phyloP scores from a whole-genome alignment of 2,888 invertebrate species.

The Belgica antarctica region DNA sequence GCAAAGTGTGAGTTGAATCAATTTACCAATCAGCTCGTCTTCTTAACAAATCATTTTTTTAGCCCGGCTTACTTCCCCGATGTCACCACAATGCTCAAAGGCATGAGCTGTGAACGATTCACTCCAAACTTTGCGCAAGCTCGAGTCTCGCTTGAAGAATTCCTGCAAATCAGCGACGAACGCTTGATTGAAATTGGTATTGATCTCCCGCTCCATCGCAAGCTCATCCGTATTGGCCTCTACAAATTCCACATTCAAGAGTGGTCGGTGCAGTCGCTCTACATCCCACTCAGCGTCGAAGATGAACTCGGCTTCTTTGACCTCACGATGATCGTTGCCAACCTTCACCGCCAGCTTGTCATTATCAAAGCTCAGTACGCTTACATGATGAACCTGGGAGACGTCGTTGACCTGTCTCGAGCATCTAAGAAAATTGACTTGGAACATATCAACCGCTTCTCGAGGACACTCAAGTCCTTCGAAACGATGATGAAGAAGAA shows the following conservation, averaged over 20 bases:
- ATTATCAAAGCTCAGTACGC: background rate
- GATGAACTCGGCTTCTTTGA: background rate
- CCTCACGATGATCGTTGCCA: background rate
- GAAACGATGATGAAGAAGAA: too few species aligned
- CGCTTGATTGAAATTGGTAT: conserved; percentile 50
- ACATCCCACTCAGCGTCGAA: conserved; percentile 1
- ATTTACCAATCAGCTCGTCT: background rate
- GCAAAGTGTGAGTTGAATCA: background rate
- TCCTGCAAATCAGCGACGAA: conserved; percentile 51
- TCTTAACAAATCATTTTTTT: background rate
- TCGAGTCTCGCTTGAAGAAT: conserved; percentile 49
- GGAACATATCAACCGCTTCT: too few species aligned
- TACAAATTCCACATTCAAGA: conserved; percentile 48
- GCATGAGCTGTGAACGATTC: conserved; percentile 49
- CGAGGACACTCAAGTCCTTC: too few species aligned
- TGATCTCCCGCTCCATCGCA: conserved; percentile 50
- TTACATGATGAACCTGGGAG: background rate
- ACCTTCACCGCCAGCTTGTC: conserved; percentile 13
- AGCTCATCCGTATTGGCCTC: conserved; percentile 51
- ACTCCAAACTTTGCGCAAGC: conserved; percentile 51
- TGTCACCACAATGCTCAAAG: conserved; percentile 49
- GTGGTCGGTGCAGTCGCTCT: conserved; percentile 22
- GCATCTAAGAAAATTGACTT: too few species aligned
- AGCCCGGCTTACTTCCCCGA: conserved; percentile 55
- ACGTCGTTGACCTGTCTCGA: background rate